Evolutionary conservation across 2,888 invertebrate genomes (phyloP).

Genomic region (Meliscaeva auricollis): DNA sequence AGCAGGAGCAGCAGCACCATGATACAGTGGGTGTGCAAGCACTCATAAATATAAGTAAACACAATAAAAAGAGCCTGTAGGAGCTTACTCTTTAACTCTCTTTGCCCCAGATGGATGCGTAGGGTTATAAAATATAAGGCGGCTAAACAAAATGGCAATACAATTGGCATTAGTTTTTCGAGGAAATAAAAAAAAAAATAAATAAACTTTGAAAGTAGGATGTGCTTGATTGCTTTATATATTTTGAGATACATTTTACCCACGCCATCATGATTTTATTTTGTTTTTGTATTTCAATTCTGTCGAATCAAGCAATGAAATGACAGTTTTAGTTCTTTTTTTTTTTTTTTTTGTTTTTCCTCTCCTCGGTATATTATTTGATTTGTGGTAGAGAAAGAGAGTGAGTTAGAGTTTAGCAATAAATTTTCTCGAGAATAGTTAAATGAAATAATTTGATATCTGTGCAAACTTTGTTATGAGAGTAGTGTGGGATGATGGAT

Average conservation of each 20-base stretch:
- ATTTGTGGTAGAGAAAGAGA: neutral
- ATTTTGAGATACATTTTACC: slow-evolving; percentile 24
- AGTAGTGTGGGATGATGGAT: slow-evolving; percentile 1
- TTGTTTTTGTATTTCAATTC: slow-evolving; percentile 3
- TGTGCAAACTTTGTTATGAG: neutral
- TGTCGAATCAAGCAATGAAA: slow-evolving; percentile 24
- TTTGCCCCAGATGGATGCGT: neutral
- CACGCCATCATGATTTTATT: slow-evolving; percentile 7
- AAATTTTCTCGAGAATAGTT: slow-evolving; percentile 10
- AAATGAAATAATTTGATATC: slow-evolving; percentile 11
- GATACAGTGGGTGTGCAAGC: slow-evolving; percentile 13
- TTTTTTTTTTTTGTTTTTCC: too few relatives aligned
- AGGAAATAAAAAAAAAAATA: neutral
- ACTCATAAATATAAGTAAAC: slow-evolving; percentile 31
- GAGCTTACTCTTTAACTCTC: slow-evolving; percentile 11
- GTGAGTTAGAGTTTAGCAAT: slow-evolving; percentile 7
- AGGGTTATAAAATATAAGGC: slow-evolving; percentile 29
- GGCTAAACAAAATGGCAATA: slow-evolving; percentile 26
- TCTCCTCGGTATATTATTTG: neutral
- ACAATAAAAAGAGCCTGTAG: slow-evolving; percentile 37
- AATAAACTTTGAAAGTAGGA: slow-evolving; percentile 15
- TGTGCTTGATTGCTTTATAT: slow-evolving; percentile 34
- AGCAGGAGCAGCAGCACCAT: neutral
- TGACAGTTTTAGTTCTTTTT: slow-evolving; percentile 13
- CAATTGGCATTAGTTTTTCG: slow-evolving; percentile 38